These are phyloP conservation scores for Orientallactaga bullata DNA, from an alignment of 2,113 vertebrate species.

Conservation along the genomic window DNA sequence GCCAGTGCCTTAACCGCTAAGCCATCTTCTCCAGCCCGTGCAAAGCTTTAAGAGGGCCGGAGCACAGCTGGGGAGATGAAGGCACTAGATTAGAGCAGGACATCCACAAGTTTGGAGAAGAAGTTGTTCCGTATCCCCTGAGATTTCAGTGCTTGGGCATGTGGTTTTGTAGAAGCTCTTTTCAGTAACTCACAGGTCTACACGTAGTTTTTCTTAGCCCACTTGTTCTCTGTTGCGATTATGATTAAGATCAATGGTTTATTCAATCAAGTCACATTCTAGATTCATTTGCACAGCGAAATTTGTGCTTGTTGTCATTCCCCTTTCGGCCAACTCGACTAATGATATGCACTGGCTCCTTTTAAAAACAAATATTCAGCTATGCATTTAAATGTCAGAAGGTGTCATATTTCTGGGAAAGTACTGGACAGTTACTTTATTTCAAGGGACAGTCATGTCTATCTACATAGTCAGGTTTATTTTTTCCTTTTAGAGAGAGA, in stretches of 20 bases:
- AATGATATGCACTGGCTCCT: neutral
- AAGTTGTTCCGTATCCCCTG: neutral
- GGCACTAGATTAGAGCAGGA: neutral
- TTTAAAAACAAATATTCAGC: neutral
- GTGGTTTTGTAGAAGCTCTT: neutral
- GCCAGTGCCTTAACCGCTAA: no score
- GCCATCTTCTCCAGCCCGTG: neutral
- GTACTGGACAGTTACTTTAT: slow-evolving; percentile 5
- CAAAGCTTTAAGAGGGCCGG: neutral
- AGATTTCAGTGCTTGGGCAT: neutral
- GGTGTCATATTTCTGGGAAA: slow-evolving; percentile 18
- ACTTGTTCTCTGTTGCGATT: slow-evolving; percentile 35
- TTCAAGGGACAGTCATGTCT: neutral
- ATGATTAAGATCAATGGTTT: neutral
- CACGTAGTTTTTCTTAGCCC: neutral
- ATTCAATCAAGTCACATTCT: slow-evolving; percentile 14
- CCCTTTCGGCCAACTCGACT: neutral
- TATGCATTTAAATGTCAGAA: slow-evolving; percentile 14
- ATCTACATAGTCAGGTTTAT: neutral
- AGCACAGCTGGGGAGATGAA: neutral
- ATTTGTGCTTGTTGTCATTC: neutral
- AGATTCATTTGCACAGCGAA: neutral
- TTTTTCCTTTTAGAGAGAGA: no score
- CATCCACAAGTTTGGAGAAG: neutral
- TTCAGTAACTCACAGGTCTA: neutral